Conservation (phyloP, 2,113 vertebrate species). For the Ictalurus punctatus region DNA sequence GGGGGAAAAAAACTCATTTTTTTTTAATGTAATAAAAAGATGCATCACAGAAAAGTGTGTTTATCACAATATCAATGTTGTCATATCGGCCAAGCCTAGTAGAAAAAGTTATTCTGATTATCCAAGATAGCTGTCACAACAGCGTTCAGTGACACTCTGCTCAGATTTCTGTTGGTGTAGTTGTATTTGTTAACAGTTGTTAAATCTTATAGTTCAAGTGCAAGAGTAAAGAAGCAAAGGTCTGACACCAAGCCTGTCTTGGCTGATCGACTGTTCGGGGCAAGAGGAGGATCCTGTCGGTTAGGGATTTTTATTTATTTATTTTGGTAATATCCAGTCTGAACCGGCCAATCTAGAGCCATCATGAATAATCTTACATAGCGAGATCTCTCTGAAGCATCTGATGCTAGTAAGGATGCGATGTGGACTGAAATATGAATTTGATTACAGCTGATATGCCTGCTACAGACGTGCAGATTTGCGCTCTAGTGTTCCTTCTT, state of each 20-base stretch:
- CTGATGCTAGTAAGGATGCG: neutral
- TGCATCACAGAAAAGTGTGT: neutral
- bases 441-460: neutral
- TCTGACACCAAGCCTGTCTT: neutral
- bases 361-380: neutral
- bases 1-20: no score
- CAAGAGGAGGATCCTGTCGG: neutral
- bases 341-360: neutral
- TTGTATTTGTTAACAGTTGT: neutral
- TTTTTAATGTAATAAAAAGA: neutral
- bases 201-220: neutral
- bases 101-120: no score
- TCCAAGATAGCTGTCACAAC: neutral
- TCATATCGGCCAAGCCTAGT: no score
- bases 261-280: neutral
- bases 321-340: neutral
- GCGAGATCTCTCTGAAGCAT: neutral
- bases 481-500: neutral
- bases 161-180: neutral
- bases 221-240: neutral
- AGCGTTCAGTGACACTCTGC: neutral
- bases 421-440: neutral
- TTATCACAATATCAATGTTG: neutral
- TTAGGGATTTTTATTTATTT: neutral
- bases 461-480: neutral